Conservation (phyloP, 2,113 vertebrate species). For the Vidua macroura region DNA sequence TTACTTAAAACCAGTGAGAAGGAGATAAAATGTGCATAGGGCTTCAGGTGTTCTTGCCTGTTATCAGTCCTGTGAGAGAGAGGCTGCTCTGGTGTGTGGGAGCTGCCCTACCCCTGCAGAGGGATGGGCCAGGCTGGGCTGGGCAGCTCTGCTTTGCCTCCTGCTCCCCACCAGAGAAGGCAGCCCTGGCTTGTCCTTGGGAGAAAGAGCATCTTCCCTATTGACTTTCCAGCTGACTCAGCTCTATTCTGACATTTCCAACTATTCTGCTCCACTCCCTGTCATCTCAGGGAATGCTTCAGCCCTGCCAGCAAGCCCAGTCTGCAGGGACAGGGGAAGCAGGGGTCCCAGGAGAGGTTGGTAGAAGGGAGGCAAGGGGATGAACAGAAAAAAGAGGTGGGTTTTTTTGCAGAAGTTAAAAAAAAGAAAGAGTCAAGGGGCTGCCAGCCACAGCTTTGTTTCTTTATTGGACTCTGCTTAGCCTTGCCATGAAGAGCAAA, state of each 20-base stretch:
- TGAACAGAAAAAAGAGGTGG: neutral
- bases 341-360: neutral
- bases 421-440: neutral
- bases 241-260: neutral
- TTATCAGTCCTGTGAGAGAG: neutral
- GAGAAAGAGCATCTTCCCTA: neutral
- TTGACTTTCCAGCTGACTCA: neutral
- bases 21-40: neutral
- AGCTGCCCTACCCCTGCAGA: neutral
- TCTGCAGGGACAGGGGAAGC: neutral
- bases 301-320: neutral
- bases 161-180: neutral
- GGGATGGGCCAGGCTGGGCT: neutral
- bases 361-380: neutral
- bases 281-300: neutral
- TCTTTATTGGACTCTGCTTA: neutral
- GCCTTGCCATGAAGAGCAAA: neutral
- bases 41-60: neutral
- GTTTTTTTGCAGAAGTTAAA: neutral
- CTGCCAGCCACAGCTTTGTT: neutral
- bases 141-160: neutral
- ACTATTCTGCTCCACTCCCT: neutral
- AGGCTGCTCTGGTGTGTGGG: neutral
- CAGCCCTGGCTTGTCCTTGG: neutral
- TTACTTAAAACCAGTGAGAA: neutral